Percentiles rank a stretch among this genome's conserved stretches.
phyloP scores from a whole-genome alignment of 35 echinoderm and acorn worm genomes.

The Ophioderma brevispina region DNA sequence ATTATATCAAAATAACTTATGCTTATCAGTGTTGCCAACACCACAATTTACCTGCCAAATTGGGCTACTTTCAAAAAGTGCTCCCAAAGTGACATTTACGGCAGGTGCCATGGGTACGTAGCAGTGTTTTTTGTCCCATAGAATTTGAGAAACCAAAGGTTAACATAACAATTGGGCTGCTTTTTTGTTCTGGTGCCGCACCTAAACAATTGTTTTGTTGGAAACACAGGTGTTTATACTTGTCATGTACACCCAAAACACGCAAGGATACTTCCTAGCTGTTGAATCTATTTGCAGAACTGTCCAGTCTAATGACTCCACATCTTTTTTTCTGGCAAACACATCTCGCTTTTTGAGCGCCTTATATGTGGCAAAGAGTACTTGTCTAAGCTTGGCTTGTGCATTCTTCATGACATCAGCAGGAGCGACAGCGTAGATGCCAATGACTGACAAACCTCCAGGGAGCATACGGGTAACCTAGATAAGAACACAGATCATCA shows the following conservation, averaged over 20 bases:
- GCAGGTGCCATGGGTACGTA: too few relatives aligned
- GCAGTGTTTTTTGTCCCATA: too few relatives aligned
- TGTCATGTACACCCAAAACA: too few relatives aligned
- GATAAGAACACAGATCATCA: neutral
- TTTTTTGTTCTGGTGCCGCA: neutral
- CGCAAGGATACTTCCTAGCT: conserved; percentile 82
- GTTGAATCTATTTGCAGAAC: conserved; percentile 60
- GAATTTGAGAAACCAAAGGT: too few relatives aligned
- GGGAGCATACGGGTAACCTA: conserved; percentile 81
- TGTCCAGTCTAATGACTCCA: conserved; percentile 36
- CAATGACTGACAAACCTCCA: conserved; percentile 67
- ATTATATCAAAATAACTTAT: too few relatives aligned
- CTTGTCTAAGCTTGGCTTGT: conserved; percentile 62
- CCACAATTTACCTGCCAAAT: too few relatives aligned
- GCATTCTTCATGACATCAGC: conserved; percentile 32
- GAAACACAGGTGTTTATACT: neutral
- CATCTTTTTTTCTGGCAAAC: neutral
- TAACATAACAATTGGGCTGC: neutral
- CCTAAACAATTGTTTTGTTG: neutral
- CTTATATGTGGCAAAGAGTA: conserved; percentile 74
- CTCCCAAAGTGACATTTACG: too few relatives aligned
- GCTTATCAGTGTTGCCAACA: too few relatives aligned
- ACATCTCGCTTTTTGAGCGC: conserved; percentile 46
- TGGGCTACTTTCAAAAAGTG: too few relatives aligned
- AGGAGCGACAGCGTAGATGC: conserved; percentile 43